Base-by-base conservation (phyloP, 2,113 vertebrate genomes). In the Callithrix jacchus region DNA sequence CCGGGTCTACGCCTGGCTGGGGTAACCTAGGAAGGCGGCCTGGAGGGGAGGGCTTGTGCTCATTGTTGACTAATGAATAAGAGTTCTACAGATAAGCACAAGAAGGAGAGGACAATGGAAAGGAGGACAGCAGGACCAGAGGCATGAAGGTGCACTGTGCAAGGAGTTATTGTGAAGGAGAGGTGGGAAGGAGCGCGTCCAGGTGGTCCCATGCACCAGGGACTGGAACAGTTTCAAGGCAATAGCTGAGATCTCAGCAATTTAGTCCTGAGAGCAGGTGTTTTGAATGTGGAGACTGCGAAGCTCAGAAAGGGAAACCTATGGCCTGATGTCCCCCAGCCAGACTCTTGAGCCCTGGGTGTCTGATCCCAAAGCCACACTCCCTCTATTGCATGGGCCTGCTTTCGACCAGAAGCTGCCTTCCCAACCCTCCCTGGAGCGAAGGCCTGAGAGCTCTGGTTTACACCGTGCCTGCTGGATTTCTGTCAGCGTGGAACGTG, bases 401-500 rank as follows among this genome's bases (percentile, higher is more conserved):
- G 16, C 54, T 74, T 58, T 64, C 45, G 7, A 30, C 23, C 5
- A 25, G 27, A n/a, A 1, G 1, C 20, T 40, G 32, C 20, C n/a
- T 13, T 32, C 87, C 68, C 37, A 37, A 2, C 8, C 20, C 17
- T 7, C 49, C 79, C 40, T 21, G 1, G 70, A 74, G 42, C 12
- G 45, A 81, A 80, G 37, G 8, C 32, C 45, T 66, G 23, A 37
- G 37, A 2, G 10, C 49, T 58, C 27, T 0, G 4, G 42, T 45
- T 88, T 79, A 45, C 20, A 37, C 27, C 52, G 11, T 12, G 68
- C 47, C 58, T 11, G n/a, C 30, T 47, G 30, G 52, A 68, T 76
- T 52, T 86, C 79, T 61, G 77, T 93, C 81, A 64, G 23, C 3
- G 18, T 9, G 64, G 81, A 97, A 1, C 83, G 49, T 80, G 88